Conservation (phyloP, 1,140 invertebrate species). For the Lordiphosa collinella region DNA sequence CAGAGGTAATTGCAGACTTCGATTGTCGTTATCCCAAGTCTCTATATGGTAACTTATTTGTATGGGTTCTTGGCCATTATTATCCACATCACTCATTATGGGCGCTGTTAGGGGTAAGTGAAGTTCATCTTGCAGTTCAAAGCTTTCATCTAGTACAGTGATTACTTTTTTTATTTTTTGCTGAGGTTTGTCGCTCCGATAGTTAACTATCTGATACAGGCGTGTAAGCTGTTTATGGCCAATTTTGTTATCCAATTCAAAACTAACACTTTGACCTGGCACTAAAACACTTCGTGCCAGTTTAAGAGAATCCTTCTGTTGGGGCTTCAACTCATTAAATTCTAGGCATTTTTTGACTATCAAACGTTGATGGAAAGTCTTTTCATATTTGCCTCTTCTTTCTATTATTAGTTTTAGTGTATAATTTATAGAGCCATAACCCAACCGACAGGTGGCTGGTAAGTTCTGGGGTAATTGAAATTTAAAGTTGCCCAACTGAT, state of each 20-base stretch:
- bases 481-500: slow-evolving; percentile 18
- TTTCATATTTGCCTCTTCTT: slow-evolving; percentile 32
- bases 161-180: slow-evolving; percentile 27
- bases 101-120: slow-evolving; percentile 42
- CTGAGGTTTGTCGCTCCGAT: slow-evolving; percentile 21
- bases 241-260: slow-evolving; percentile 10
- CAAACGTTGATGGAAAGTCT: slow-evolving; percentile 47
- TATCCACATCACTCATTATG: slow-evolving; percentile 28
- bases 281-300: slow-evolving; percentile 54
- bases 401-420: slow-evolving; percentile 29
- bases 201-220: slow-evolving; percentile 36
- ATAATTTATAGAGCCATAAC: slow-evolving; percentile 38
- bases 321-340: slow-evolving; percentile 22
- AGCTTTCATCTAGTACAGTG: slow-evolving; percentile 21
- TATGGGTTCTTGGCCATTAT: slow-evolving; percentile 10
- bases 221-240: slow-evolving; percentile 3
- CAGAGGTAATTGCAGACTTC: slow-evolving; percentile 34
- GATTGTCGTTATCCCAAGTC: slow-evolving; percentile 5
- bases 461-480: slow-evolving; percentile 36
- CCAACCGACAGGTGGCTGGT: slow-evolving; percentile 48
- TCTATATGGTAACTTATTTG: slow-evolving; percentile 48
- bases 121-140: slow-evolving; percentile 7
- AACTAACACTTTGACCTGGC: slow-evolving; percentile 49
- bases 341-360: slow-evolving; percentile 37
- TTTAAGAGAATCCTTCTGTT: slow-evolving; percentile 7